A percentile compares a stretch with the other conserved stretches of the same genome.
Evolutionary conservation across 53 echinoderm and acorn worm species (phyloP).

Genomic region (Mesocentrotus franciscanus): DNA sequence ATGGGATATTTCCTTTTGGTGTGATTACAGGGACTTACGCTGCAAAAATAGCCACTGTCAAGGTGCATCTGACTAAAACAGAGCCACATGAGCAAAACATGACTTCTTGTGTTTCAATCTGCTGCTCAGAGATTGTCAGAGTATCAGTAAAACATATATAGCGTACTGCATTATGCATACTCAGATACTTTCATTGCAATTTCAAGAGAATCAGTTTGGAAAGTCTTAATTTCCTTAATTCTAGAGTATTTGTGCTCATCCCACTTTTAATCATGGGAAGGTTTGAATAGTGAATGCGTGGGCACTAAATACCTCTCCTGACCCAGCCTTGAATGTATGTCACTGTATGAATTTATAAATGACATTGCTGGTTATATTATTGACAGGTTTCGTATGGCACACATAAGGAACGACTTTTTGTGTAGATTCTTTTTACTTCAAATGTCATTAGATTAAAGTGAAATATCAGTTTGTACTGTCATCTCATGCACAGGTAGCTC

Average conservation of each 20-base stretch:
- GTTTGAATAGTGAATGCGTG: not conserved
- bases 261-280: not conserved
- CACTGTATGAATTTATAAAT: not conserved
- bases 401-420: too few relatives aligned
- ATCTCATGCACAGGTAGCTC: not conserved
- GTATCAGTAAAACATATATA: conserved; percentile 16
- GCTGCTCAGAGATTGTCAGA: conserved; percentile 9
- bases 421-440: not conserved
- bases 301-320: not conserved
- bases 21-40: conserved; percentile 46
- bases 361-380: too few relatives aligned
- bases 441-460: not conserved
- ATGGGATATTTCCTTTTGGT: conserved; percentile 64
- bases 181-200: conserved; percentile 25
- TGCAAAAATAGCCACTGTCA: conserved; percentile 63
- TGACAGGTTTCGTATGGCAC: too few relatives aligned
- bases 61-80: conserved; percentile 38
- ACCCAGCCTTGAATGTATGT: not conserved
- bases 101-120: conserved; percentile 55
- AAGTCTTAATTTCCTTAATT: conserved; percentile 30
- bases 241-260: conserved; percentile 14
- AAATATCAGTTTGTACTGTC: not conserved
- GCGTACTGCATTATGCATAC: not conserved
- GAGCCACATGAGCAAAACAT: conserved; percentile 61
- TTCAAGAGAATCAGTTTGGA: not conserved